phyloP scores from a whole-genome alignment of 1,140 invertebrate genomes.

The Drosophila parabipectinata region DNA sequence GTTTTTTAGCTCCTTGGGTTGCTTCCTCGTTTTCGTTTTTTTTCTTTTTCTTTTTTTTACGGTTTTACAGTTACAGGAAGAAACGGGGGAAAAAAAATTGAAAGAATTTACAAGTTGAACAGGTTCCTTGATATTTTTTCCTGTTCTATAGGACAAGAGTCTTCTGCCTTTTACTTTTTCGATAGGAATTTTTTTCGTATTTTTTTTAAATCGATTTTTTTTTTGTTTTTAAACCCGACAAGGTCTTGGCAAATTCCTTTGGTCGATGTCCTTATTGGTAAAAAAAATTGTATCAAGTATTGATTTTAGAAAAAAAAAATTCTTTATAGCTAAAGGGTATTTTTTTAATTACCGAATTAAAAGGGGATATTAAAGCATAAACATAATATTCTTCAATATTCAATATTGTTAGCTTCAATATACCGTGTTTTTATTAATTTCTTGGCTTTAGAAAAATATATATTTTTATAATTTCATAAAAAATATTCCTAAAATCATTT shows the following conservation, averaged over 20 bases:
- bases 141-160: not conserved
- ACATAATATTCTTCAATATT: no score
- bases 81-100: not conserved
- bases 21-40: conserved; percentile 2
- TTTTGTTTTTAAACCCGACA: not conserved
- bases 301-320: not conserved
- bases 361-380: no score
- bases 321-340: not conserved
- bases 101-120: not conserved
- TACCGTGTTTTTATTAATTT: no score
- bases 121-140: not conserved
- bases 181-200: not conserved
- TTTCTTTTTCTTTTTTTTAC: not conserved
- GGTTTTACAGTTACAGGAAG: conserved; percentile 5
- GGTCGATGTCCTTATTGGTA: not conserved
- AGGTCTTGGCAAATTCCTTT: not conserved
- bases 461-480: no score
- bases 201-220: not conserved
- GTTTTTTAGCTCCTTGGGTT: not conserved
- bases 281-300: not conserved
- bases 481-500: no score
- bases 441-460: no score
- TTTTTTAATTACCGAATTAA: no score
- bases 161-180: conserved; percentile 7
- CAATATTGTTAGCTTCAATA: no score